Conservation (phyloP, 2,113 vertebrate species). For the Misgurnus anguillicaudatus region DNA sequence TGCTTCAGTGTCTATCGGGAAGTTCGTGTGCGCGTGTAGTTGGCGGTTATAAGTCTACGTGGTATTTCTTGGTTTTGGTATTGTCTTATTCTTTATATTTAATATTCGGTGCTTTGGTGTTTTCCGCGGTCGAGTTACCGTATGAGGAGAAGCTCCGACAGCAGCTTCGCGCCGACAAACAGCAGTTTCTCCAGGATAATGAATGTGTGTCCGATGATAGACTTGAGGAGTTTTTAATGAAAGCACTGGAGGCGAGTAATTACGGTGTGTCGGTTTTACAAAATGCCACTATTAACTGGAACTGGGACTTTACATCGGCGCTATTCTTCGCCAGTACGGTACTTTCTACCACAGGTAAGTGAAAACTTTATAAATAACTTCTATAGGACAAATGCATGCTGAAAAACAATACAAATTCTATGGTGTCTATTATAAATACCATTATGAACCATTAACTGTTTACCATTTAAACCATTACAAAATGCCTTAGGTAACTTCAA, state of each 20-base stretch:
- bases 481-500: neutral
- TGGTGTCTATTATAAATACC: no score
- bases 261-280: constrained; percentile 89
- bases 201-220: constrained; percentile 83
- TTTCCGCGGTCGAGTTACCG: constrained; percentile 91
- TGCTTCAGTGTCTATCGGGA: constrained; percentile 77
- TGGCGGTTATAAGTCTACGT: constrained; percentile 77
- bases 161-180: constrained; percentile 77
- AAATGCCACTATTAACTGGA: constrained; percentile 78
- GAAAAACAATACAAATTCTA: no score
- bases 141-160: constrained; percentile 83
- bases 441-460: no score
- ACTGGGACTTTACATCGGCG: constrained; percentile 95
- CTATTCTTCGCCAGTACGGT: constrained; percentile 97
- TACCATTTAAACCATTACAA: no score
- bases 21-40: constrained; percentile 76
- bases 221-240: constrained; percentile 83
- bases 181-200: constrained; percentile 83
- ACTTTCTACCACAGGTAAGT: constrained; percentile 92
- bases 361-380: neutral
- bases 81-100: constrained; percentile 84
- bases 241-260: constrained; percentile 89
- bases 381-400: no score
- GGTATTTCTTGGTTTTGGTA: constrained; percentile 82
- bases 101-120: constrained; percentile 88